Conservation (phyloP, 2,888 invertebrate species). For the Meloe dianella region DNA sequence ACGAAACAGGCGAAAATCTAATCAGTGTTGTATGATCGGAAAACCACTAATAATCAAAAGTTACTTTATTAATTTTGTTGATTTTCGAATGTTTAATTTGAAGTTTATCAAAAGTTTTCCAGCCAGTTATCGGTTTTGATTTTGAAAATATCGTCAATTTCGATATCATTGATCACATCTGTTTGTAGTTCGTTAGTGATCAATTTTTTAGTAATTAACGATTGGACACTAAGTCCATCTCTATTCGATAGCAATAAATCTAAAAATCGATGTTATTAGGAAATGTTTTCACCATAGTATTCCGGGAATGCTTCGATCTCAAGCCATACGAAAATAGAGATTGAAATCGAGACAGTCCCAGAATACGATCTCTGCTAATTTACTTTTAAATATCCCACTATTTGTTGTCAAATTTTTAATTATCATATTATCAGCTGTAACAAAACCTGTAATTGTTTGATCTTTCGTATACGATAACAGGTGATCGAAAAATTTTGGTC, state of each 20-base stretch:
- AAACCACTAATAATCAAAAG: neutral
- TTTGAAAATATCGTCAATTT: slow-evolving; percentile 42
- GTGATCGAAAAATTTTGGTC: slow-evolving; percentile 44
- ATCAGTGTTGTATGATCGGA: neutral
- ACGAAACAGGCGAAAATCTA: too few relatives aligned
- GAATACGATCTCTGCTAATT: slow-evolving; percentile 7
- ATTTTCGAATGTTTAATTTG: slow-evolving; percentile 29
- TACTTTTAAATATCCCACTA: slow-evolving; percentile 42
- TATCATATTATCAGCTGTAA: slow-evolving; percentile 36
- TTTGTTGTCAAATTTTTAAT: slow-evolving; percentile 37
- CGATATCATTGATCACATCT: slow-evolving; percentile 45
- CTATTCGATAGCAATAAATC: slow-evolving; percentile 41
- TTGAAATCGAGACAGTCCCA: neutral
- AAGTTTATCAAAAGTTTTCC: slow-evolving; percentile 46
- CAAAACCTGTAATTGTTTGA: slow-evolving; percentile 47
- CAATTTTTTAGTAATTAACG: slow-evolving; percentile 39
- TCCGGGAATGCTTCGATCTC: neutral
- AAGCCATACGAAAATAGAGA: neutral
- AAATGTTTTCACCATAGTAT: neutral
- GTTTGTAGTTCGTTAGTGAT: slow-evolving; percentile 38
- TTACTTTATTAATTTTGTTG: neutral
- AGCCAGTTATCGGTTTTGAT: slow-evolving; percentile 43
- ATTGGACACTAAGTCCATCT: slow-evolving; percentile 36
- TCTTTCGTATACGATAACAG: slow-evolving; percentile 47
- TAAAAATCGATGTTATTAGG: slow-evolving; percentile 28